Base-by-base conservation (phyloP, 2,113 vertebrate genomes). In the Epinephelus fuscoguttatus region DNA sequence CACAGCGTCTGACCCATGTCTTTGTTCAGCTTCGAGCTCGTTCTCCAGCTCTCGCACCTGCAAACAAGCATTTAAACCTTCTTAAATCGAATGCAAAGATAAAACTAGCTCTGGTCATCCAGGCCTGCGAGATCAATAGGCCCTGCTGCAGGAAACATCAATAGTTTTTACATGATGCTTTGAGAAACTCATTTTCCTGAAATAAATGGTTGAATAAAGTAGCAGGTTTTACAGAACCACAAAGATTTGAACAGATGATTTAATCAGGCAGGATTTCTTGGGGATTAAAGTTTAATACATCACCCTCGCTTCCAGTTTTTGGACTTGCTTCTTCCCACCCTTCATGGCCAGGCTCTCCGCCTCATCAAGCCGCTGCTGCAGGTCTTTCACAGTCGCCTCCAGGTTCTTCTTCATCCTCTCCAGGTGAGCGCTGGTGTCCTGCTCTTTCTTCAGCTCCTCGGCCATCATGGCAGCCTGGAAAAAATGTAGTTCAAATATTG, bases 321-420 rank as follows among this genome's bases (percentile, higher is more conserved):
- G 95, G 68, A 95, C 87, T 61, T 95, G 94, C 73, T 96, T 95
- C 93, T 95, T 96, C 27, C 95, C 95, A 0, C 95, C 95, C 87
- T 95, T 95, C 84, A 96, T 84, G 14, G 94, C 95, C 84, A 96
- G 71, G 72, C 92, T 94, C 79, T 96, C 96, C 1, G 95, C 94
- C 84, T 97, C 94, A 0, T 96, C 81, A 6, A 87, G 81, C 6
- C 85, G 66, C 17, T 84, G 85, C 77, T 87, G 85, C 53, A 87
- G 77, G 67, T 84, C 81, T 18, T 87, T 84, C n/a, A 86, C 84
- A 1, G 80, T 82, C 19, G 23, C 70, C 63, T 86, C 84, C 84
- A 82, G 62, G 75, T 86, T 86, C 78, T 81, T 85, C 72, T 85
- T 86, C 84, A 86, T 86, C 79, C 84, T 86, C 74, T 86, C 84